These are phyloP conservation scores for Perognathus longimembris DNA, from an alignment of 2,113 vertebrate species.

Conservation along the genomic window DNA sequence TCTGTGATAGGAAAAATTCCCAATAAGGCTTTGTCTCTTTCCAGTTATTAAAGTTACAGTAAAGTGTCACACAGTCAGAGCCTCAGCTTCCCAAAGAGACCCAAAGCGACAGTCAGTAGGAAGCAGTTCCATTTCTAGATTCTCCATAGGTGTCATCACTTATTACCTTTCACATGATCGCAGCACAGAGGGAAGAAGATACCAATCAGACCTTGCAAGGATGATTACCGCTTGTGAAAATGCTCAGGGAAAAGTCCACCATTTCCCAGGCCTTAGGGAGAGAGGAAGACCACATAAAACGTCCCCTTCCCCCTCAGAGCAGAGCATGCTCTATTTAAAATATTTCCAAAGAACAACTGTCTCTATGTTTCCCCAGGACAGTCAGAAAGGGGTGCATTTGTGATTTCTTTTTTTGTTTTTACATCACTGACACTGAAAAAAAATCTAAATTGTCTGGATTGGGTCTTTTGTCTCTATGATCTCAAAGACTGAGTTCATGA, in stretches of 20 bases:
- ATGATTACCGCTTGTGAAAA: not conserved
- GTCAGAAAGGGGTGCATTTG: not conserved
- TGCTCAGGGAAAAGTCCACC: not conserved
- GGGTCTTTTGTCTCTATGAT: too few relatives aligned
- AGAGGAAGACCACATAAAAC: not conserved
- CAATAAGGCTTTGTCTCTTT: constrained; percentile 62
- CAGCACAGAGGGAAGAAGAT: not conserved
- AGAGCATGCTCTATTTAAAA: not conserved
- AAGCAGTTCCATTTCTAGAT: constrained; percentile 25
- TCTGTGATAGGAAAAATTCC: constrained; percentile 23
- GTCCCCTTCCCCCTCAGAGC: not conserved
- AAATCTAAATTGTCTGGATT: not conserved
- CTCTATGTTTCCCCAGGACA: not conserved
- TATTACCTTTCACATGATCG: not conserved
- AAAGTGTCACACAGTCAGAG: constrained; percentile 62
- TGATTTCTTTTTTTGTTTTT: too few relatives aligned
- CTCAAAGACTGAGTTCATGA: too few relatives aligned
- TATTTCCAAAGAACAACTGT: not conserved
- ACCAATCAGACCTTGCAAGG: not conserved
- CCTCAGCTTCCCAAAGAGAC: constrained; percentile 51
- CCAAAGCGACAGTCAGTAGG: not conserved
- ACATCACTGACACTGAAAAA: not conserved
- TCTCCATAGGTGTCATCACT: not conserved
- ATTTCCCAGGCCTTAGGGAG: not conserved
- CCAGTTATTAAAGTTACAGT: constrained; percentile 62